phyloP scores from a whole-genome alignment of 2,797 vertebrate genomes.

The Amphiprion clarkii region DNA sequence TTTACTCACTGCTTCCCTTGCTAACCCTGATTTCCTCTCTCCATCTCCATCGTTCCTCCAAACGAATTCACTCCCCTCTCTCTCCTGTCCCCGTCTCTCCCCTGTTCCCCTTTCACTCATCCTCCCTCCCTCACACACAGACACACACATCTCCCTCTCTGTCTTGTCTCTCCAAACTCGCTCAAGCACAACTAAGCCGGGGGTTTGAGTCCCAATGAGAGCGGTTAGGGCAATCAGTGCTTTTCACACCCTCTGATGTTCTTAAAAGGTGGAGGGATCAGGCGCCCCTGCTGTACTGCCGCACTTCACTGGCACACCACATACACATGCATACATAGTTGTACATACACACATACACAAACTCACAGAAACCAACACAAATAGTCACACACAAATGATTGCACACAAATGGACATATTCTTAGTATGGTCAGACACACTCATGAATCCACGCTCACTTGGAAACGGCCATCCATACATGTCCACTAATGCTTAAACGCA shows the following conservation, averaged over 20 bases:
- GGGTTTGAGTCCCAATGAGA: constrained; percentile 87
- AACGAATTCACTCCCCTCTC: constrained; percentile 59
- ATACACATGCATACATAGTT: background rate
- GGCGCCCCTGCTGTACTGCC: constrained; percentile 76
- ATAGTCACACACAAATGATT: constrained; percentile 21
- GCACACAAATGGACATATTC: constrained; percentile 25
- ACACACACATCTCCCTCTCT: constrained; percentile 47
- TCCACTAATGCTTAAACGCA: background rate
- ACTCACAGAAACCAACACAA: background rate
- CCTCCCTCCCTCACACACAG: constrained; percentile 31
- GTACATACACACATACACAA: background rate
- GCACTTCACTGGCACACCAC: constrained; percentile 59
- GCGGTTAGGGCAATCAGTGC: constrained; percentile 88
- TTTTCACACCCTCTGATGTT: constrained; percentile 90
- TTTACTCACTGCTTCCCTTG: constrained; percentile 46
- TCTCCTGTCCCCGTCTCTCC: constrained; percentile 42
- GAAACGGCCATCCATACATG: background rate
- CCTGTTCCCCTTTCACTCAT: constrained; percentile 41
- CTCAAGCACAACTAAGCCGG: constrained; percentile 89
- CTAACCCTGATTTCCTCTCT: constrained; percentile 53
- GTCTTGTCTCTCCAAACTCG: constrained; percentile 81
- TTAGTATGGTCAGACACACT: constrained; percentile 15
- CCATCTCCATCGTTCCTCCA: constrained; percentile 39
- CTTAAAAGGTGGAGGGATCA: constrained; percentile 89
- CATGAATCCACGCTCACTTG: constrained; percentile 25